Percentiles rank a stretch among this genome's conserved stretches.
These are phyloP conservation scores for Mormyrops boulengeri DNA, from an alignment of 2,797 vertebrate genomes.

Conservation along the genomic window DNA sequence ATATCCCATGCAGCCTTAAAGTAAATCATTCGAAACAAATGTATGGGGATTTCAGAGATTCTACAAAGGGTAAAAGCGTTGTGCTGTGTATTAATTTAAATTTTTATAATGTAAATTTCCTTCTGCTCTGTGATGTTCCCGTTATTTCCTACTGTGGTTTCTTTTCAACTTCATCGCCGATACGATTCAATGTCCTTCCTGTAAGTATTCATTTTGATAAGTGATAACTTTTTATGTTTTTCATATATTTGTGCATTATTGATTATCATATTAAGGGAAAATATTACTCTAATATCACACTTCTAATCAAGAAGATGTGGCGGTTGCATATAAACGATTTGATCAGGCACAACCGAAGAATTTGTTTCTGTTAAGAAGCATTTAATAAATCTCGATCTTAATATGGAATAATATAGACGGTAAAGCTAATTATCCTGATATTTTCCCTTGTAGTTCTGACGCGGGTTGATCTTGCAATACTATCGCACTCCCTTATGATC, in stretches of 20 bases:
- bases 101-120: background rate
- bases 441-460: background rate
- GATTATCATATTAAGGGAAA: slow-evolving; percentile 20
- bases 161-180: slow-evolving; percentile 17
- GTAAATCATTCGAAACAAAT: slow-evolving; percentile 56
- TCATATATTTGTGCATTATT: background rate
- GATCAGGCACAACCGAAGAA: slow-evolving; percentile 44
- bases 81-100: slow-evolving; percentile 12
- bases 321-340: slow-evolving; percentile 29
- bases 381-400: slow-evolving; percentile 21
- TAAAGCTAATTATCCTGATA: background rate
- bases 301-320: slow-evolving; percentile 14
- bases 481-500: background rate
- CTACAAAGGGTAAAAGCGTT: slow-evolving; percentile 46
- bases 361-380: slow-evolving; percentile 22
- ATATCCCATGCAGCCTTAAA: slow-evolving; percentile 58
- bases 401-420: slow-evolving; percentile 19
- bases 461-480: background rate
- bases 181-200: slow-evolving; percentile 35
- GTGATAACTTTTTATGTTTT: background rate
- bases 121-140: background rate
- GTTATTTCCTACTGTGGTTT: background rate
- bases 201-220: slow-evolving; percentile 43
- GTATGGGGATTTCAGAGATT: slow-evolving; percentile 54
- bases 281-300: slow-evolving; percentile 29